Base-by-base conservation (phyloP, 2,888 invertebrate genomes). In the Scrobipalpa costella region DNA sequence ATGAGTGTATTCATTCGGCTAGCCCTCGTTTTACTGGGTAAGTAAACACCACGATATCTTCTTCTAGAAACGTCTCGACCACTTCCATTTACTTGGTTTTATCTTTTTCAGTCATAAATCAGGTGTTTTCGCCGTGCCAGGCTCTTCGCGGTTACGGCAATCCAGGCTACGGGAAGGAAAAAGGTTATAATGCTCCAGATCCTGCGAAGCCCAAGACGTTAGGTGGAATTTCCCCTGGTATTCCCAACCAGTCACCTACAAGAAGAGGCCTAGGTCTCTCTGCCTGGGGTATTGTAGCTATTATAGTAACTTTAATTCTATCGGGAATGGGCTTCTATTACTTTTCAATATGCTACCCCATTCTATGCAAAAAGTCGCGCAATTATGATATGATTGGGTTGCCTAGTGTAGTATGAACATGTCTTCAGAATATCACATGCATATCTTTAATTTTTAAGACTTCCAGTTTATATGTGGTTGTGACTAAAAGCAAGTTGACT, bases 301-400 rank as follows among this genome's bases (percentile, higher is more conserved):
- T 94, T 9, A 80, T 93, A 64, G 76, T 93, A 11, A 83, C 86
- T 0, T 66, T 92, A n/a, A 91, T 93, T 49, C 72, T 93, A 19
- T 80, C 90, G 6, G 88, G 90, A 67, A 85, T 92, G 78, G 92
- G 92, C 0, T 86, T 93, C 49, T 95, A 95, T 73, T 95, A 94
- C 72, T 92, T 93, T 67, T 92, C 94, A 36, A 91, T 94, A 70
- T 94, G 94, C 72, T 95, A 94, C 78, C 94, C 95, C 34, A 88
- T 93, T 58, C 76, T 95, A 57, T 94, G 94, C 70, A 90, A 92
- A 68, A 92, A 92, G 68, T 85, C 91, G 64, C 84, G 90, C 61
- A 93, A 92, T 68, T 93, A 93, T 80, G 92, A 93, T 68, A 90
- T 92, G 75, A 93, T 93, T 77, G 90, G 92, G 64, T 72, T 92